A percentile compares a stretch with the other conserved stretches of the same genome.
Conservation (phyloP, 1,140 invertebrate genomes). For the Spodoptera frugiperda region DNA sequence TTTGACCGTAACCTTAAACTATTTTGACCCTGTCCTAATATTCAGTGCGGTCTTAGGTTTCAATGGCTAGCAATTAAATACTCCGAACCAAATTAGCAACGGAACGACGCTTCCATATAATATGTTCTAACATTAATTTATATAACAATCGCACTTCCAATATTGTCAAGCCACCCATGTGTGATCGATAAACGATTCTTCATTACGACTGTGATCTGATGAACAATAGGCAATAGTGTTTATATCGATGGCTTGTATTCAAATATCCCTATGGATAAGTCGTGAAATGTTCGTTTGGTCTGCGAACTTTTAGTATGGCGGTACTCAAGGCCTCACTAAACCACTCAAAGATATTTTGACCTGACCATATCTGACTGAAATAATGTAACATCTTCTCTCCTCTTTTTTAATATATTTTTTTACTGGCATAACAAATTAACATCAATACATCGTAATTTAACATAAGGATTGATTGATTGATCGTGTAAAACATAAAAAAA, state of each 20-base stretch:
- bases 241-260: constrained; percentile 53
- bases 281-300: background rate
- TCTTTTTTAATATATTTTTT: no score
- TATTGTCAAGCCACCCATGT: constrained; percentile 37
- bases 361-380: no score
- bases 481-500: no score
- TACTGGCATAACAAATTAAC: no score
- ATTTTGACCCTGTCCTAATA: constrained; percentile 7
- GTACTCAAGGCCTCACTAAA: background rate
- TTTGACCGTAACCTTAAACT: background rate
- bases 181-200: constrained; percentile 37
- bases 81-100: constrained; percentile 5
- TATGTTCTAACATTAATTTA: constrained; percentile 43
- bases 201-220: constrained; percentile 40
- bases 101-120: constrained; percentile 12
- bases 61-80: constrained; percentile 1
- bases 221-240: constrained; percentile 63
- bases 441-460: no score
- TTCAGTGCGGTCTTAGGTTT: background rate
- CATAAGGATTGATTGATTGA: no score
- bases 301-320: background rate
- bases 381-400: no score
- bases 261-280: constrained; percentile 55
- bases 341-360: no score
- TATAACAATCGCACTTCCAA: constrained; percentile 32